Conservation (phyloP, 2,113 vertebrate species). For the Ivindomyrus marchei region DNA sequence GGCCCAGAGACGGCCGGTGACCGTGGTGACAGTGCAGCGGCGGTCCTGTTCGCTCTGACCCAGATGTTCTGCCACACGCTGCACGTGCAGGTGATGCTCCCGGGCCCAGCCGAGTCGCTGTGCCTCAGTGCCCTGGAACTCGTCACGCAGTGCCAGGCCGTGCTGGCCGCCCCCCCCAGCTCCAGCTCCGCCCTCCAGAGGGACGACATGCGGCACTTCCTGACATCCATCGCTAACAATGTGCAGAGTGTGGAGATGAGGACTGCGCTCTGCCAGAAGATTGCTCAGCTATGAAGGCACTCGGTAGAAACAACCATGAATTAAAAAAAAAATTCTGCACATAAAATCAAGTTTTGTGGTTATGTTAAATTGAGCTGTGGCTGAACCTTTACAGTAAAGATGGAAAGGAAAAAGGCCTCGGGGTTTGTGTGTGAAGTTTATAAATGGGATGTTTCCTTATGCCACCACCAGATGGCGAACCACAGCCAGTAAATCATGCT, state of each 20-base stretch:
- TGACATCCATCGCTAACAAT: slow-evolving; percentile 71
- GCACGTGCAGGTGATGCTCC: slow-evolving; percentile 89
- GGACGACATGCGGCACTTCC: slow-evolving; percentile 77
- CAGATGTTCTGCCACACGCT: slow-evolving; percentile 90
- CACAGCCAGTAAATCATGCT: not conserved
- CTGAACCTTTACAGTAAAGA: not conserved
- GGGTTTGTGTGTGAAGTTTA: not conserved
- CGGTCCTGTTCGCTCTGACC: slow-evolving; percentile 75
- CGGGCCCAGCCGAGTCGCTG: slow-evolving; percentile 60
- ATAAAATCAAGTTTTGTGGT: not conserved
- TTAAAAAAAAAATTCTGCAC: not conserved
- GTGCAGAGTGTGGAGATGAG: slow-evolving; percentile 66
- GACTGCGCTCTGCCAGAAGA: slow-evolving; percentile 81
- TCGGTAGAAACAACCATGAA: not conserved
- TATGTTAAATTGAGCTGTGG: not conserved
- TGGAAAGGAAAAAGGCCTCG: not conserved
- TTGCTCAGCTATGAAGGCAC: slow-evolving; percentile 66
- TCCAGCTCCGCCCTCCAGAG: slow-evolving; percentile 63
- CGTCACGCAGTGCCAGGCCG: slow-evolving; percentile 72
- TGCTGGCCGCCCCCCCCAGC: slow-evolving; percentile 54
- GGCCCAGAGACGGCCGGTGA: slow-evolving; percentile 16
- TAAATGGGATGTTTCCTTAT: not conserved
- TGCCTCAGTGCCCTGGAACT: slow-evolving; percentile 79
- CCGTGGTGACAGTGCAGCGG: slow-evolving; percentile 48
- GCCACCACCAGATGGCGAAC: not conserved